Evolutionary conservation across 1,140 invertebrate species (phyloP).

Genomic region (Drosophila orosa): DNA sequence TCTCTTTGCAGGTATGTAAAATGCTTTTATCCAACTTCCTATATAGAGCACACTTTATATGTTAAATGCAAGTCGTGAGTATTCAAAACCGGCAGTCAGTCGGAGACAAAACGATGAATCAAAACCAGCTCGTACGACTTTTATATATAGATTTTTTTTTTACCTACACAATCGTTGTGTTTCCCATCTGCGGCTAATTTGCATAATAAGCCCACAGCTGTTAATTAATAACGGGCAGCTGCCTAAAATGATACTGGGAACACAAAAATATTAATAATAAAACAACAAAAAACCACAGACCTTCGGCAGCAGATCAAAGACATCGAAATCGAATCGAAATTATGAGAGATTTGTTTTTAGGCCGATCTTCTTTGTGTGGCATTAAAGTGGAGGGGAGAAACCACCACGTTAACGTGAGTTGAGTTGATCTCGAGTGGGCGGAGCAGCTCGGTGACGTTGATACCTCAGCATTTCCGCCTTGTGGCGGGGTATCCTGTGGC

Average conservation of each 20-base stretch:
- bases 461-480: conserved; percentile 45
- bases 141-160: conserved; percentile 18
- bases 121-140: conserved; percentile 27
- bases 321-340: conserved; percentile 30
- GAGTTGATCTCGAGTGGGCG: conserved; percentile 34
- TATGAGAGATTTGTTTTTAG: conserved; percentile 40
- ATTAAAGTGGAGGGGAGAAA: conserved; percentile 2
- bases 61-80: conserved; percentile 56
- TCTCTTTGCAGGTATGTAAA: conserved; percentile 65
- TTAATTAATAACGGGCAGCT: conserved; percentile 78
- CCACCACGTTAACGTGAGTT: conserved; percentile 14
- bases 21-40: conserved; percentile 23
- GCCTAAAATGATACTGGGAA: conserved; percentile 34
- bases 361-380: conserved; percentile 40
- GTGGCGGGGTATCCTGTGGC: conserved; percentile 33
- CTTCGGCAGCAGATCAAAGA: conserved; percentile 53
- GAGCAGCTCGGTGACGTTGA: conserved; percentile 17
- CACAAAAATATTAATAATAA: conserved; percentile 16
- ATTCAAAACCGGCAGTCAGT: conserved; percentile 21
- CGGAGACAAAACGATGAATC: conserved; percentile 35
- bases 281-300: conserved; percentile 2
- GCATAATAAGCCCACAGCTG: conserved; percentile 79
- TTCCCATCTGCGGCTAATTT: conserved; percentile 69
- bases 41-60: conserved; percentile 14
- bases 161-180: conserved; percentile 31